Evolutionary conservation across 2,888 invertebrate genomes (phyloP), one percentile per base, ranked within the genome.

Genomic region (Sphaeridia pumilis): DNA sequence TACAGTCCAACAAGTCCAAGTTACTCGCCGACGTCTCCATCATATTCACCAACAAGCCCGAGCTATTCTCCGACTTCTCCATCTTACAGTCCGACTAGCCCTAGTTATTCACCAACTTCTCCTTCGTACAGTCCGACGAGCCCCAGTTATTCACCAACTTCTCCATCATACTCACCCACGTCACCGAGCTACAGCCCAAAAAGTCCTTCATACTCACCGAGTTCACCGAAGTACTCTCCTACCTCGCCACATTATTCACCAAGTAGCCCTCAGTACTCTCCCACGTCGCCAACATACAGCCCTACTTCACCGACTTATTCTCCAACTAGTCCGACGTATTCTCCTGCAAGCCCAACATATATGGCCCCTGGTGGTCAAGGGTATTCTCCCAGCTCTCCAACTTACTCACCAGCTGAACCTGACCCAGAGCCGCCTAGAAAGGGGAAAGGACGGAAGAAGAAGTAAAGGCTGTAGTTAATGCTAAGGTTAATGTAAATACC

Each of bases 31-130:
- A 79, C 81, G 27, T 80, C 80, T 24, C 83, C 82, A 0, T 78
- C 76, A 25, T 80, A 86, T 58, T 83, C 80, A 1, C 81, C 82
- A 1, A 78, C 78, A 1, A 83, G 82, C 44, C 87, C 88, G 0
- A 82, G 81, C 51, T 89, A 88, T 70, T 84, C 87, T 1, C 90
- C 90, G 0, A 73, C 70, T 3, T 69, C 67, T 31, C 77, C 72
- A 7, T 78, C 76, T 0, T 87, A 87, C 66, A 82, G 83, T 0
- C 86, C 85, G 0, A 81, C 85, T 1, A 83, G 82, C 64, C 89
- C 84, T 0, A 80, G 80, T 4, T 90, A 88, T 70, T 85, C 84
- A 61, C 76, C 80, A 56, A 80, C 82, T 4, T 79, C 79, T 36
- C 84, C 84, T 0, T 77, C 76, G 49, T 76, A 73, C 69, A 73